Conservation (phyloP, 2,797 vertebrate genomes). For the Hyperoplus immaculatus region DNA sequence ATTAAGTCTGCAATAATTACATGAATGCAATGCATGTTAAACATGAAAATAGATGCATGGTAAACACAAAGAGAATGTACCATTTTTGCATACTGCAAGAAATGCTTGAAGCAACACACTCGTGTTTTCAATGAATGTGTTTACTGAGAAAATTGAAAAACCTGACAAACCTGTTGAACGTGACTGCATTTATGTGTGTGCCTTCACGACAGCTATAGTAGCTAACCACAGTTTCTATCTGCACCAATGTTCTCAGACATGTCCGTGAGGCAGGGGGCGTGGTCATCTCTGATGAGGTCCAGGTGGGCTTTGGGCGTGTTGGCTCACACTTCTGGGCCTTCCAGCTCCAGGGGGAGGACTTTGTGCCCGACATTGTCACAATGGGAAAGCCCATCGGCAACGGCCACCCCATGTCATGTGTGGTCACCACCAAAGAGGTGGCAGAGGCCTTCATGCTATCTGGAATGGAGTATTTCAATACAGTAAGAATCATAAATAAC, state of each 20-base stretch:
- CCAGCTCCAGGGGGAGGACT: conserved; percentile 93
- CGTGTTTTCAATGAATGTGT: too few species aligned
- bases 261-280: conserved; percentile 90
- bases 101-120: not conserved
- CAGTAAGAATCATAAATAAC: conserved; percentile 82
- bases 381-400: conserved; percentile 99
- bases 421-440: conserved; percentile 94
- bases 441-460: conserved; percentile 91
- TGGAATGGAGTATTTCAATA: conserved; percentile 98
- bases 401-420: conserved; percentile 97
- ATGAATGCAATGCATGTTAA: not conserved
- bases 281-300: conserved; percentile 97
- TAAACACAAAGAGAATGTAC: not conserved
- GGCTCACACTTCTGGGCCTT: conserved; percentile 97
- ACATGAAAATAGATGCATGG: not conserved
- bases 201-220: not conserved
- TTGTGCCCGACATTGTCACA: conserved; percentile 96
- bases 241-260: conserved; percentile 78
- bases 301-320: conserved; percentile 97
- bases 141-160: not conserved
- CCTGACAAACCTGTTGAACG: not conserved
- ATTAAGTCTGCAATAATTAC: not conserved
- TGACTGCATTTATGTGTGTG: not conserved
- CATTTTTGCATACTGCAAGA: not conserved
- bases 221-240: not conserved